These are phyloP conservation scores for Petrosia ficiformis DNA, from an alignment of 37 sponge, comb jelly and placozoan species.

Conservation along the genomic window DNA sequence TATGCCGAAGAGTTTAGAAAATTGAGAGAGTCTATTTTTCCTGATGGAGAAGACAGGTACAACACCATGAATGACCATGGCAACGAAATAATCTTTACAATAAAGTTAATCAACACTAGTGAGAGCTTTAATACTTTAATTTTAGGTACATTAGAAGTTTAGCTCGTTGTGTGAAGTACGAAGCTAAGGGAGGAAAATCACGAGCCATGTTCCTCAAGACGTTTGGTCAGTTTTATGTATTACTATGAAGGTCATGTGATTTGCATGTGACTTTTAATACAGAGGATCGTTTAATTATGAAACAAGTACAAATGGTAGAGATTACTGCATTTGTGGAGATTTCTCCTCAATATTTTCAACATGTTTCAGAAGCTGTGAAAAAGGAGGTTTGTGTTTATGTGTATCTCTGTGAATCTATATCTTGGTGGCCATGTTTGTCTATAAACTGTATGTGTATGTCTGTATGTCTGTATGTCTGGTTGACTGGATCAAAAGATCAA, in stretches of 20 bases:
- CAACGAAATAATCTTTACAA: too few relatives aligned
- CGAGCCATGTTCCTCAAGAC: slow-evolving; percentile 91
- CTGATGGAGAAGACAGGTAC: slow-evolving; percentile 87
- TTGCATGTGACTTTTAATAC: background rate
- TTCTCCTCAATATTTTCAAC: slow-evolving; percentile 74
- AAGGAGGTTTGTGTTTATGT: slow-evolving; percentile 56
- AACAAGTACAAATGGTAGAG: slow-evolving; percentile 89
- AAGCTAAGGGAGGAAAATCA: slow-evolving; percentile 94
- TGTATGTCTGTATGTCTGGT: background rate
- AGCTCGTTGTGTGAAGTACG: slow-evolving; percentile 85
- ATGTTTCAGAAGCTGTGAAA: slow-evolving; percentile 57
- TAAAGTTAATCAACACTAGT: background rate
- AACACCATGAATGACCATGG: background rate
- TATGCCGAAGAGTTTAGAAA: slow-evolving; percentile 91
- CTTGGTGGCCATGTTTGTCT: background rate
- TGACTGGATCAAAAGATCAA: too few relatives aligned
- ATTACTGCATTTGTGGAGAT: slow-evolving; percentile 75
- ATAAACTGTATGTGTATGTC: background rate
- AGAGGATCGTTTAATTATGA: slow-evolving; percentile 94
- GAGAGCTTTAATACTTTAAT: background rate
- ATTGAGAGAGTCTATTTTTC: slow-evolving; percentile 74
- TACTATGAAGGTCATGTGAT: background rate
- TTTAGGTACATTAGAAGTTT: slow-evolving; percentile 83
- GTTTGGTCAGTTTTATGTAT: slow-evolving; percentile 45
- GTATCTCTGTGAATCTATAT: background rate